A percentile compares a stretch with the other conserved stretches of the same genome.
These are phyloP conservation scores for Siniperca chuatsi DNA, from an alignment of 2,113 vertebrate genomes.

Conservation along the genomic window DNA sequence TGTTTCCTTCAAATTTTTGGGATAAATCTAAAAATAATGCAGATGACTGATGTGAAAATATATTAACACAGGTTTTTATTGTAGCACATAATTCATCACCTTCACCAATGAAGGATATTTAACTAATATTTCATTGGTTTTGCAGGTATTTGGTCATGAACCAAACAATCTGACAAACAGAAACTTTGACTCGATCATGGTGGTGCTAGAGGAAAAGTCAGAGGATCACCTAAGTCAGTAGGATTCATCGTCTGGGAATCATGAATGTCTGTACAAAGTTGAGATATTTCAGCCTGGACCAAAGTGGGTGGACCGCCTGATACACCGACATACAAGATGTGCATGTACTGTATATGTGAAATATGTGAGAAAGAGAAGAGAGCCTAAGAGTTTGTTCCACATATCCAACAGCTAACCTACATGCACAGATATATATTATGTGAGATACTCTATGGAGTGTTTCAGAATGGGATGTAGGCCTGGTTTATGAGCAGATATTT, in stretches of 20 bases:
- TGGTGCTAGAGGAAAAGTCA: not conserved
- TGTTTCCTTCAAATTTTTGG: conserved; percentile 31
- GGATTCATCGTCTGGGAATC: not conserved
- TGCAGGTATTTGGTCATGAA: not conserved
- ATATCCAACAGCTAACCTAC: not conserved
- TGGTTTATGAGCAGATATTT: conserved; percentile 43
- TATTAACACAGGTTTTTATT: conserved; percentile 10
- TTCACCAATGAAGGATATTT: not conserved
- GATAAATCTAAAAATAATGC: conserved; percentile 22
- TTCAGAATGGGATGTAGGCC: not conserved
- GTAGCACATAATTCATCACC: conserved; percentile 3
- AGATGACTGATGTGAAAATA: conserved; percentile 7
- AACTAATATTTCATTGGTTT: not conserved
- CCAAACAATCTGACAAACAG: not conserved
- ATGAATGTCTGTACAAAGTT: not conserved
- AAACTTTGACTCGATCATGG: too few relatives aligned
- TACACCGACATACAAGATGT: not conserved
- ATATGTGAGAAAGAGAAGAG: not conserved
- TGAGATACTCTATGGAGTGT: not conserved
- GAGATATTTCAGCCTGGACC: not conserved
- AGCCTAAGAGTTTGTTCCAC: not conserved
- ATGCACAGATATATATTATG: not conserved
- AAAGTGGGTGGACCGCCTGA: too few relatives aligned
- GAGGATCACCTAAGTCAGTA: not conserved
- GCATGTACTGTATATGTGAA: not conserved